Percentiles rank a stretch among this genome's conserved stretches.
Evolutionary conservation across 2,113 vertebrate genomes (phyloP).

Genomic region (Ictalurus punctatus): DNA sequence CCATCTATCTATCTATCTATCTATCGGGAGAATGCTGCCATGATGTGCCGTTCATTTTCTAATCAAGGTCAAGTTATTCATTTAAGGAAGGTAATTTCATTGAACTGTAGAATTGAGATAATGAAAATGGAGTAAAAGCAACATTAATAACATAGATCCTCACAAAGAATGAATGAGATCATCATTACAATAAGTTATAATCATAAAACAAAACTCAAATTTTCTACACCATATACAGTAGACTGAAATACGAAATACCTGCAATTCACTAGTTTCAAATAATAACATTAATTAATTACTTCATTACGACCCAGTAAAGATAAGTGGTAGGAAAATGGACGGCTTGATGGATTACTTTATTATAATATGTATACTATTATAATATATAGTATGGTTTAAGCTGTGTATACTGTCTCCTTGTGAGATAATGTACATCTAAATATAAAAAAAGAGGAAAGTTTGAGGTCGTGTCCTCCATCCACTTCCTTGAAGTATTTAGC

Average conservation of each 20-base stretch:
- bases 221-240: background rate
- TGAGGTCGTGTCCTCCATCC: slow-evolving; percentile 34
- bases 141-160: background rate
- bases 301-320: background rate
- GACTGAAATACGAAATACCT: background rate
- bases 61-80: background rate
- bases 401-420: background rate
- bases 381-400: too few relatives aligned
- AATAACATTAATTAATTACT: background rate
- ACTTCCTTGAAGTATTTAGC: slow-evolving; percentile 57
- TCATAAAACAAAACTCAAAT: background rate
- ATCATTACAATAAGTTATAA: background rate
- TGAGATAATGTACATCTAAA: background rate
- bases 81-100: background rate
- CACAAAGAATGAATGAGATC: background rate
- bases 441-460: slow-evolving; percentile 1
- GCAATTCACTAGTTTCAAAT: background rate
- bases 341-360: background rate
- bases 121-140: background rate
- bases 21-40: background rate
- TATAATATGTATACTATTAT: background rate
- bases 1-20: background rate
- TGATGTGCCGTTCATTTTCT: background rate
- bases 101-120: background rate
- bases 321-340: too few relatives aligned